Base-by-base conservation (phyloP, 2,797 vertebrate genomes). In the Percopsis omiscomaycus region DNA sequence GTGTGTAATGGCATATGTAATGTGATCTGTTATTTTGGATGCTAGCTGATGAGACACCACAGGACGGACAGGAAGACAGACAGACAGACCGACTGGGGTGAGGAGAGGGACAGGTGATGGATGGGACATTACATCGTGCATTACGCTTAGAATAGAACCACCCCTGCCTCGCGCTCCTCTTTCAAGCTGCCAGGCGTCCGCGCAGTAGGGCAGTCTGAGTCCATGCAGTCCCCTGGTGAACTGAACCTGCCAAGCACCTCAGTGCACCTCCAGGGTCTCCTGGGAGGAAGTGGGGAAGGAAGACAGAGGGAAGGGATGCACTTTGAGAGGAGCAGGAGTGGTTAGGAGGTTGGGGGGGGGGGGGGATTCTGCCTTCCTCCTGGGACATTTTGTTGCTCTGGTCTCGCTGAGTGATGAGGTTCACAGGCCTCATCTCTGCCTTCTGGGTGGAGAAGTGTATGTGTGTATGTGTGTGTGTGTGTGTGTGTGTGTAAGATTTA, bases 341-440 rank as follows among this genome's bases (percentile, higher is more conserved):
- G 82, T 81, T 82, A 88, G 14, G 10, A 9, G 42, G 60, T 22
- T 60, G 14, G 63, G 64, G 74, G 59, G 68, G 27, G 1, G 59
- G n/a, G 32, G 3, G 47, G 46, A 16, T 42, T 22, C 14, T 49
- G 52, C 44, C 12, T 60, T 76, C 57, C 78, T 75, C 80, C 58
- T 70, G 74, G 87, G 80, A 78, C 67, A 71, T 80, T 79, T 84
- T 82, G 46, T 15, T 62, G 82, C 73, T 78, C 27, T 77, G 11
- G 22, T 48, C 22, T 50, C 64, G 75, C 71, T 86, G 73, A 85
- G 83, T 90, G 83, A 91, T 86, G 88, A 85, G 78, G 74, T 87
- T 88, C 78, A 71, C 86, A 89, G 85, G 74, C 84, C 78, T 75
- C 57, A 51, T 74, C 55, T 69, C 47, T n/a, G 49, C 60, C 59